phyloP scores from a whole-genome alignment of 2,888 invertebrate species.

The Ophion ventricosus region DNA sequence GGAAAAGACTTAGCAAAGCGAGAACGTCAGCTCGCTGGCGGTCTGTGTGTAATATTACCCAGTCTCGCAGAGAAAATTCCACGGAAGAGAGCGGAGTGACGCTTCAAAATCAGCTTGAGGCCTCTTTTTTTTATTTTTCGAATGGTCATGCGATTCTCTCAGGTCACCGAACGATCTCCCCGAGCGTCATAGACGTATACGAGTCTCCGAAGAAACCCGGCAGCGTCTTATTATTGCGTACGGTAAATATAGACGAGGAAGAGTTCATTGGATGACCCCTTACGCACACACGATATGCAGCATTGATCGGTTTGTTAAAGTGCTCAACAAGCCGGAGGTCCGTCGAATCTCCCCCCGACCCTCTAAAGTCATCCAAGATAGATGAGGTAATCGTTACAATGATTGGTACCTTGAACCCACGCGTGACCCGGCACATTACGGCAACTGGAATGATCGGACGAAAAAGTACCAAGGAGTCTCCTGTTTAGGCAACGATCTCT shows the following conservation, averaged over 20 bases:
- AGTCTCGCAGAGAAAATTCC: slow-evolving; percentile 57
- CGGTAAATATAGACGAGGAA: slow-evolving; percentile 24
- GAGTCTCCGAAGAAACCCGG: not conserved
- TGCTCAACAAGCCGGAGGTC: slow-evolving; percentile 53
- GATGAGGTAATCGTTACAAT: slow-evolving; percentile 46
- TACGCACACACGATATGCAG: not conserved
- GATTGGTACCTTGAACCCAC: slow-evolving; percentile 53
- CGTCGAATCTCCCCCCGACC: not conserved
- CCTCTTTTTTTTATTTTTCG: slow-evolving; percentile 38
- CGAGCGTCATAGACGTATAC: slow-evolving; percentile 9
- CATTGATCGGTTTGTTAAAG: slow-evolving; percentile 54
- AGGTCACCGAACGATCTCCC: slow-evolving; percentile 39
- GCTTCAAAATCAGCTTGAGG: slow-evolving; percentile 52
- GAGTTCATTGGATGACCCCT: slow-evolving; percentile 61
- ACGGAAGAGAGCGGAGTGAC: slow-evolving; percentile 53
- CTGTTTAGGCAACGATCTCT: too few species aligned
- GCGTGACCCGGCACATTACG: slow-evolving; percentile 22
- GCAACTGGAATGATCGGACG: slow-evolving; percentile 21
- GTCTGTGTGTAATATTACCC: slow-evolving; percentile 43
- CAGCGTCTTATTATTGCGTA: slow-evolving; percentile 13
- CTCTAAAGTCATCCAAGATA: slow-evolving; percentile 46
- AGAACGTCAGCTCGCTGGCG: slow-evolving; percentile 22
- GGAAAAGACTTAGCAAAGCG: slow-evolving; percentile 5
- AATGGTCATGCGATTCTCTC: slow-evolving; percentile 58
- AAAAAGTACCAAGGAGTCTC: not conserved